Conservation (phyloP, 2,797 vertebrate species). For the Eremophila alpestris region DNA sequence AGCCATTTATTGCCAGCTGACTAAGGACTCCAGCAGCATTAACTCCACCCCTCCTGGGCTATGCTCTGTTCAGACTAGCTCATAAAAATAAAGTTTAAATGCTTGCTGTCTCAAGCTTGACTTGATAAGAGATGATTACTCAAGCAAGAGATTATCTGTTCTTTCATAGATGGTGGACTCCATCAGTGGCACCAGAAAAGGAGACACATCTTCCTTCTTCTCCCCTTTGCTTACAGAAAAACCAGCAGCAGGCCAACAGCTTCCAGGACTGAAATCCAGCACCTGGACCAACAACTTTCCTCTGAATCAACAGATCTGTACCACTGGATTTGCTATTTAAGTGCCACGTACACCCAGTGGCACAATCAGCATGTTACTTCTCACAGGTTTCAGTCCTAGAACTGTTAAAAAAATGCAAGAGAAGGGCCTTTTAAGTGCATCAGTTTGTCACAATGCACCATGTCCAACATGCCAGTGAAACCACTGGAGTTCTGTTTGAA, state of each 20-base stretch:
- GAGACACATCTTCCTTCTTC: background rate
- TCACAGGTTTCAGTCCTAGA: background rate
- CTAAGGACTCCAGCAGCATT: background rate
- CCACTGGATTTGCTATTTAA: background rate
- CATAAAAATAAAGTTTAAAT: background rate
- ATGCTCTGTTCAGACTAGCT: background rate
- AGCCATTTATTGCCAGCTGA: background rate
- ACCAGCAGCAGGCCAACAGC: background rate
- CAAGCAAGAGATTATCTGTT: background rate
- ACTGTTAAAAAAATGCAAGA: background rate
- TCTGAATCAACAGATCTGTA: background rate
- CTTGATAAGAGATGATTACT: background rate
- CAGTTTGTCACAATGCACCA: background rate
- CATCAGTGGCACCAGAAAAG: background rate
- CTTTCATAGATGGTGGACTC: background rate
- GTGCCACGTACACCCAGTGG: rapidly evolving
- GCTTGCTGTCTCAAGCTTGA: background rate
- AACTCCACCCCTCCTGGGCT: background rate
- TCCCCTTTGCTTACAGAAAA: background rate
- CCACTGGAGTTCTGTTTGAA: background rate
- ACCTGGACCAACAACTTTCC: background rate
- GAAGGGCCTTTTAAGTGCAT: background rate
- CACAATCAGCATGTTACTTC: background rate
- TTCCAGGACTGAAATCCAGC: background rate
- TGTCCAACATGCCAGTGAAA: background rate